Conservation (phyloP, 2,797 vertebrate genomes). For the Paramormyrops hopkinsi region DNA sequence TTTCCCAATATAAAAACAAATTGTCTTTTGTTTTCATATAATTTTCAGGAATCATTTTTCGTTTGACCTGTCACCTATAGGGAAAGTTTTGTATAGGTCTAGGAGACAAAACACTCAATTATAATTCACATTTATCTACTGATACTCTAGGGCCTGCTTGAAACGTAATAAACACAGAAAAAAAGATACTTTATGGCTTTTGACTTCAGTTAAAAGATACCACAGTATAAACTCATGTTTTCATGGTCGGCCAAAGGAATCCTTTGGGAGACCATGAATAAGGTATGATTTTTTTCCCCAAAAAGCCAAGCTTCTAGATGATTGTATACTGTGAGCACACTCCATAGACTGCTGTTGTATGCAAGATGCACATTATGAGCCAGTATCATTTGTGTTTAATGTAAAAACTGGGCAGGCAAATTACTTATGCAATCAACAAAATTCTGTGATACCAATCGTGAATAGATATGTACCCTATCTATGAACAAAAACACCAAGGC, state of each 20-base stretch:
- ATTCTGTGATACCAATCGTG: background rate
- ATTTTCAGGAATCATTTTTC: background rate
- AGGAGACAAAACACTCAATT: background rate
- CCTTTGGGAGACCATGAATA: background rate
- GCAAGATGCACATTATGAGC: background rate
- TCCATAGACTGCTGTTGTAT: background rate
- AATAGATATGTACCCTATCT: background rate
- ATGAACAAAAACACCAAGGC: background rate
- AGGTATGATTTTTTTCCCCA: background rate
- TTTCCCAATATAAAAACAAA: background rate
- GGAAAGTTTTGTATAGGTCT: background rate
- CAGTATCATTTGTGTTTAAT: background rate
- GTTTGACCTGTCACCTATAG: background rate
- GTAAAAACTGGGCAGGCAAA: background rate
- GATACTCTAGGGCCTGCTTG: background rate
- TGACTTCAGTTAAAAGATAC: conserved; percentile 2
- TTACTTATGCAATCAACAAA: background rate
- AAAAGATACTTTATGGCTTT: background rate
- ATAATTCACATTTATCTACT: background rate
- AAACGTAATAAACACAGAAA: background rate
- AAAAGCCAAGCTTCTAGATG: background rate
- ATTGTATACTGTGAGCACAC: background rate
- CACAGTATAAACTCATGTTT: background rate
- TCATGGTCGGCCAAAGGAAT: background rate
- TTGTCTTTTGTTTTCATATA: background rate